A percentile compares a stretch with the other conserved stretches of the same genome.
Conservation (phyloP, 2,797 vertebrate species). For the Varecia variegata region DNA sequence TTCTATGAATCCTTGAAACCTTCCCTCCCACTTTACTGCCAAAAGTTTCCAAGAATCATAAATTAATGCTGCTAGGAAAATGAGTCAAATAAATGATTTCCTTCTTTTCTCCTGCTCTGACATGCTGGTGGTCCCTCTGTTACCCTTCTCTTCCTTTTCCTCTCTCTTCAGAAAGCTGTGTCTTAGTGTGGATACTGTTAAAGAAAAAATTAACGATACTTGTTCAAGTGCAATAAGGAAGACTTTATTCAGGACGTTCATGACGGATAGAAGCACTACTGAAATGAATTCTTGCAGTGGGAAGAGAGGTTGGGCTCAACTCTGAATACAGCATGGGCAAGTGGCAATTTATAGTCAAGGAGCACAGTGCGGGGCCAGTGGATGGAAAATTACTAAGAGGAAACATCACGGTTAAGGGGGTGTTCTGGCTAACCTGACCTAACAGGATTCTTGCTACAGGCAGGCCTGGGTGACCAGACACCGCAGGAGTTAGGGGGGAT, state of each 20-base stretch:
- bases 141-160: not conserved
- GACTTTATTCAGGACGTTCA: not conserved
- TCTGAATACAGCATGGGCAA: not conserved
- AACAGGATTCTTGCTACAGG: not conserved
- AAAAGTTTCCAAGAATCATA: constrained; percentile 66
- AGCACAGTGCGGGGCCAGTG: not conserved
- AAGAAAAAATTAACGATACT: not conserved
- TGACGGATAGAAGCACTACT: too few species aligned
- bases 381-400: not conserved
- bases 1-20: constrained; percentile 55
- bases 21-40: constrained; percentile 57
- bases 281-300: not conserved
- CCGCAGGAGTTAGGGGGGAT: not conserved
- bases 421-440: not conserved
- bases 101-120: constrained; percentile 30
- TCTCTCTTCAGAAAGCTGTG: not conserved
- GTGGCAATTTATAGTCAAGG: not conserved
- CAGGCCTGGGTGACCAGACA: not conserved
- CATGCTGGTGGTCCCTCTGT: not conserved
- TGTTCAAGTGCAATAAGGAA: not conserved
- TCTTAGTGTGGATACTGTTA: not conserved
- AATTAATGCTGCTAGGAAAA: constrained; percentile 59
- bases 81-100: constrained; percentile 60
- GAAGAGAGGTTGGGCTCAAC: not conserved
- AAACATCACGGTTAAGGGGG: not conserved